Conservation (phyloP, 1,140 invertebrate genomes). For the Teleopsis dalmanni region DNA sequence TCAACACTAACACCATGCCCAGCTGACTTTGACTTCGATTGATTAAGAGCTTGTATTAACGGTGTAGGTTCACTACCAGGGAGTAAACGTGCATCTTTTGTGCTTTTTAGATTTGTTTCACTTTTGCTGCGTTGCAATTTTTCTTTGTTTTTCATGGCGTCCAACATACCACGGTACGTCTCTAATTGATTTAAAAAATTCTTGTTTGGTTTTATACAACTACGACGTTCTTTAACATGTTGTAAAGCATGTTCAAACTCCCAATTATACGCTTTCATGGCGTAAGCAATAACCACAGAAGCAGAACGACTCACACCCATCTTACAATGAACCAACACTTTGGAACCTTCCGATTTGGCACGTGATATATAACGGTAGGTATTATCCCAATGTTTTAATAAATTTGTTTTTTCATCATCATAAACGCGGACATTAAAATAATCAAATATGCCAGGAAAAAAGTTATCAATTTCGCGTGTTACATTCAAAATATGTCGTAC, state of each 20-base stretch:
- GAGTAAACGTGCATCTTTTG: conserved; percentile 41
- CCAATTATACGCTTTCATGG: conserved; percentile 96
- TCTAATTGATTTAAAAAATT: conserved; percentile 90
- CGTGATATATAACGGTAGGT: conserved; percentile 94
- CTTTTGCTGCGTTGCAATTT: conserved; percentile 86
- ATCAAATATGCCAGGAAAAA: conserved; percentile 94
- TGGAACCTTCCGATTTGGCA: conserved; percentile 81
- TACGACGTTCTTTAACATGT: conserved; percentile 83
- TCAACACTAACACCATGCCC: conserved; percentile 13
- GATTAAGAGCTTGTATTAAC: conserved; percentile 49
- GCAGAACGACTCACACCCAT: conserved; percentile 98
- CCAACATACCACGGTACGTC: conserved; percentile 91
- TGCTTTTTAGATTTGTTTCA: conserved; percentile 75
- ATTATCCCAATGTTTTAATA: conserved; percentile 94
- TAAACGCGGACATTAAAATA: conserved; percentile 95
- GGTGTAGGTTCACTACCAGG: conserved; percentile 56
- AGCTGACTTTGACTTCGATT: conserved; percentile 35
- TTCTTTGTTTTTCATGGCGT: conserved; percentile 93
- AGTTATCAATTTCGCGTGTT: conserved; percentile 97
- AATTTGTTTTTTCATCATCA: conserved; percentile 92
- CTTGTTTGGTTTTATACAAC: conserved; percentile 91
- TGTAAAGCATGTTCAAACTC: conserved; percentile 80
- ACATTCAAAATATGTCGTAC: conserved; percentile 95
- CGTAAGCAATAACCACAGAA: conserved; percentile 95
- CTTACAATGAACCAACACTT: conserved; percentile 95